Evolutionary conservation across 2,797 vertebrate species (phyloP), one percentile per base, ranked within the genome.

Genomic region (Xenopus petersii): DNA sequence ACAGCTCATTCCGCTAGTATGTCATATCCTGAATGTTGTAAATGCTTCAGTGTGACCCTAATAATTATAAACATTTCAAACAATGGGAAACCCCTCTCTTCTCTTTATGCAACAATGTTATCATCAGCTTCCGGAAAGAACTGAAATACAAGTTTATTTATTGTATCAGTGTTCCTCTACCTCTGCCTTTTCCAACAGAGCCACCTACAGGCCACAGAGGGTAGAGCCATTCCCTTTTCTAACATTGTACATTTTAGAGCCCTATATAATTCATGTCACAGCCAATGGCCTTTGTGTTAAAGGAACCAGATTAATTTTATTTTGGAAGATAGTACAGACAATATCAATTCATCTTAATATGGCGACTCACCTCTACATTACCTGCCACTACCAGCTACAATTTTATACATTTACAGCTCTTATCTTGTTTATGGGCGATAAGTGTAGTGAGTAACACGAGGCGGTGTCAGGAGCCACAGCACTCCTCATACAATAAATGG

Each of bases 331-430:
- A 80, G 83, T 46, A 64, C 1, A 74, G 60, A 73, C 69, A 79
- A 68, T 81, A 84, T 83, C 75, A 75, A 6, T 62, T 80, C 64
- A 71, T 30, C 33, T 64, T 74, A 86, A 78, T 76, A 73, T 46
- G 3, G 24, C 54, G 47, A 36, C 80, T 86, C 87, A 88, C 88
- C 88, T 84, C 16, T 70, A 9, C 69, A 49, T 78, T 64, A 66
- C 83, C 84, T 87, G 84, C 86, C 86, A 77, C 84, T 76, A 84
- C 86, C 88, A 83, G 87, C 86, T 80, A 82, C 88, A 75, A 83
- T 81, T 85, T 85, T 82, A 87, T 83, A 82, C 66, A 49, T 82
- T 89, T 88, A 86, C 63, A 33, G 67, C 69, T 1, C 49, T 79
- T 83, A 75, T 79, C 79, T 79, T 51, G 76, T 84, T 87, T 83